Conservation (phyloP, 2,113 vertebrate genomes). For the Xenopus tropicalis region UCB_Xtro_10.0 CM004446.2:67508001-67508500, state of each 20-base stretch:
- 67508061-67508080: slow-evolving; percentile 18
- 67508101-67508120: background rate
- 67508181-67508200: background rate
- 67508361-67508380: background rate
- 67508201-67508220: slow-evolving; percentile 25
- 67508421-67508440: background rate
- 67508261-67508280: background rate
- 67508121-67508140: background rate
- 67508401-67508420: no score
- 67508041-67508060: background rate
- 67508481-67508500: no score
- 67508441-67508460: background rate
- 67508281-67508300: background rate
- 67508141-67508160: background rate
- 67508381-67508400: background rate
- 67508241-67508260: background rate
- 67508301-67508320: slow-evolving; percentile 33
- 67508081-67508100: slow-evolving; percentile 4
- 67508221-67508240: background rate
- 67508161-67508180: background rate
- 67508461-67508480: background rate
- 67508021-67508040: background rate
- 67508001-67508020: background rate
- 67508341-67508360: background rate
- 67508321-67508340: background rate